A percentile compares a stretch with the other conserved stretches of the same genome.
Conservation (phyloP, 2,888 invertebrate species). For the Pantelozetes paolii region DNA sequence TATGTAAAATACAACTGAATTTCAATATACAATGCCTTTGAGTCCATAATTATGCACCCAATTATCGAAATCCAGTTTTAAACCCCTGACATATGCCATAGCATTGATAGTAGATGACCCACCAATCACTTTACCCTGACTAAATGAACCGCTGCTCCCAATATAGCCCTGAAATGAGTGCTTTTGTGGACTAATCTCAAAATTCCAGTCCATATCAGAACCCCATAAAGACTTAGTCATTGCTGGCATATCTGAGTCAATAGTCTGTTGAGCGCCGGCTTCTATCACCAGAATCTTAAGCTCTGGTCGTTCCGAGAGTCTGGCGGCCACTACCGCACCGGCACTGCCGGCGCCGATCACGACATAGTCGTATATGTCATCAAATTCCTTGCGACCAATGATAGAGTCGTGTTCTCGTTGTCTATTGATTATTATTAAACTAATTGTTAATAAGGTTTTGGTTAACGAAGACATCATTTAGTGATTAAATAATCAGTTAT, state of each 20-base stretch:
- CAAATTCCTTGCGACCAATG: not conserved
- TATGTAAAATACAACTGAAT: no score
- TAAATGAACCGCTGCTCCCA: not conserved
- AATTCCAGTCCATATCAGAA: constrained; percentile 37
- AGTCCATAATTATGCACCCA: constrained; percentile 22
- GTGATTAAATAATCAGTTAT: not conserved
- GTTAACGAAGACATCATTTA: not conserved
- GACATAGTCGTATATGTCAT: constrained; percentile 31
- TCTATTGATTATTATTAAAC: constrained; percentile 3
- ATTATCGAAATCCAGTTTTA: constrained; percentile 18
- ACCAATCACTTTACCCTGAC: constrained; percentile 30
- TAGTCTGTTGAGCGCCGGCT: constrained; percentile 32
- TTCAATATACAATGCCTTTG: not conserved
- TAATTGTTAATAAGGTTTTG: not conserved
- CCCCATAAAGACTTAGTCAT: constrained; percentile 27
- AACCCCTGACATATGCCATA: constrained; percentile 38
- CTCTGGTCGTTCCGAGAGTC: constrained; percentile 21
- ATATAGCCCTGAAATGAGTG: constrained; percentile 18
- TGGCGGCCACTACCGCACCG: constrained; percentile 35
- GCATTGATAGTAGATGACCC: constrained; percentile 38
- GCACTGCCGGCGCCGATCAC: constrained; percentile 38
- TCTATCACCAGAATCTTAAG: constrained; percentile 35
- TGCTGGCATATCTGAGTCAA: constrained; percentile 34
- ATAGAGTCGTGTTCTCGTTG: not conserved
- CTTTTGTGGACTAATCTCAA: constrained; percentile 2